Base-by-base conservation (phyloP, 2,888 invertebrate species). In the Anaspis maculata region DNA sequence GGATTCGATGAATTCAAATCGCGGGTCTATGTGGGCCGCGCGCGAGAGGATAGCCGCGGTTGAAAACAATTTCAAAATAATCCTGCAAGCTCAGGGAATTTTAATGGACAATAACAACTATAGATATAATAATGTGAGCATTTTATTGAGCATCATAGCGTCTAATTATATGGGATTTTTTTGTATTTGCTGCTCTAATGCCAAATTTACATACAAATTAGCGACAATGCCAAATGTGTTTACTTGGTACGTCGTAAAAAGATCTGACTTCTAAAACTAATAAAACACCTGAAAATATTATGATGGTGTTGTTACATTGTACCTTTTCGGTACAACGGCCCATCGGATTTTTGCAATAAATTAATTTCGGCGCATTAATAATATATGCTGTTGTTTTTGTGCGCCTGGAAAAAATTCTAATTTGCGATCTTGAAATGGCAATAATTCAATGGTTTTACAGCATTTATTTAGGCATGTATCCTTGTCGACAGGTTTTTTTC, bases 141-240 rank as follows among this genome's bases (percentile, higher is more conserved):
- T n/a, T n/a, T n/a, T n/a, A n/a, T n/a, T n/a, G n/a, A n/a, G n/a
- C n/a, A n/a, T 35, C 35, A 32, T 32, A 27, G 30, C 33, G 25
- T 36, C 30, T 39, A 35, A 39, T 39, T 39, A 39, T 32, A 25
- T 36, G 28, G 27, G 25, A 26, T 27, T 36, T 37, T 33, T 40
- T 15, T 14, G 27, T 13, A 28, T 32, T 28, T 28, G 21, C 24
- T 37, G 22, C 15, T 36, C 36, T 40, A 36, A 33, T 40, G 29
- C 27, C 7, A 27, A 36, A 40, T 40, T 40, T 36, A 40, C 40
- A 40, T 40, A 33, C 32, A 40, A 40, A 40, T 40, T 40, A 33
- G 40, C 23, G n/a, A n/a, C 29, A 29, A 36, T 40, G 33, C 40
- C 36, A 40, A 40, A 40, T 40, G 23, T 30, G 40, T 40, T 40